Evolutionary conservation across 2,888 invertebrate species (phyloP), one percentile per base, ranked within the genome.

Genomic region (Yponomeuta cagnagella): DNA sequence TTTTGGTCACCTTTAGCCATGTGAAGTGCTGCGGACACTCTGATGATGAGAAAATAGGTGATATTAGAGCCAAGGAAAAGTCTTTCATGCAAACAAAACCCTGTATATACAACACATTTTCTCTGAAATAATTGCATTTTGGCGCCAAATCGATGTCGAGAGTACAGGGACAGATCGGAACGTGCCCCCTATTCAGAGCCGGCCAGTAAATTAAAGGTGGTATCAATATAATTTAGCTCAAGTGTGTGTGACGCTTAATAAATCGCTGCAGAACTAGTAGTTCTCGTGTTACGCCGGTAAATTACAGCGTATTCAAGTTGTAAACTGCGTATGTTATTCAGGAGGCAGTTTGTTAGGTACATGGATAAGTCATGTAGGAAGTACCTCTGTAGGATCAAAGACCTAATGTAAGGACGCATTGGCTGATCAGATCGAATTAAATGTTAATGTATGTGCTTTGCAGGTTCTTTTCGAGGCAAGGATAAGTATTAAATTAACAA

Each of bases 161-260:
- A 15, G 52, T 65, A 1, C 8, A 31, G 8, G 3, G 33, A 23
- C 68, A 2, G 68, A 52, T n/a, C 68, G 52, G 30, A 64, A 70
- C 68, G 23, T 48, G 65, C 48, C 37, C 10, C 63, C 66, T 52
- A 70, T 70, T 67, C 70, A 69, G 37, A 23, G 68, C 48, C 48
- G 75, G 76, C 74, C 76, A 76, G 79, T 83, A 81, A 81, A 80
- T 84, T 70, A 72, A 48, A 72, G 70, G 68, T 68, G 70, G 67
- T 67, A 68, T 72, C 72, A 68, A 83, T 84, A 82, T 85, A 84
- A 85, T 84, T 82, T 77, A 79, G 79, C 77, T 82, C 84, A 84
- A 81, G 83, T 85, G 83, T 85, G 83, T 84, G 82, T 85, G 85
- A 80, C 81, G 82, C 78, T 75, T 77, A 75, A 81, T 84, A 83